A percentile compares a stretch with the other conserved stretches of the same genome.
These are phyloP conservation scores for Hormaphis cornu DNA, from an alignment of 1,140 invertebrate genomes.

Conservation along the genomic window DNA sequence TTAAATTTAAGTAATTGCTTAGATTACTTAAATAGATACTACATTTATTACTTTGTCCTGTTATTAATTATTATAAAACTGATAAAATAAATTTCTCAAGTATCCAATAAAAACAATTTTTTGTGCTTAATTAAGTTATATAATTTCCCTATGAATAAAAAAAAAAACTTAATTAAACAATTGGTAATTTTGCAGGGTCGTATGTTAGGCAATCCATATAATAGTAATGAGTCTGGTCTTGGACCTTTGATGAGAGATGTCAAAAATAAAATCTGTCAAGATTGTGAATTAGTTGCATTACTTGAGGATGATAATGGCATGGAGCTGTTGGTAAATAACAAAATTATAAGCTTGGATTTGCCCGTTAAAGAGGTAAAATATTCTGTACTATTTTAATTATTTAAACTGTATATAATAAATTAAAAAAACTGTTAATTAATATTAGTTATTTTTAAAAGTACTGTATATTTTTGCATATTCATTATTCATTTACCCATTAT, in stretches of 20 bases:
- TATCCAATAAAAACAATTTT: neutral
- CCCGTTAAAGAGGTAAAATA: constrained; percentile 77
- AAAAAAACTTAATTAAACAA: neutral
- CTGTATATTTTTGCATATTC: neutral
- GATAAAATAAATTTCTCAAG: neutral
- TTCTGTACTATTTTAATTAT: neutral
- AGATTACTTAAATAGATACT: neutral
- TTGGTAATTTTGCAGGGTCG: constrained; percentile 55
- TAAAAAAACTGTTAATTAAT: neutral
- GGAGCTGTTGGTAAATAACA: constrained; percentile 97
- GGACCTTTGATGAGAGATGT: constrained; percentile 96
- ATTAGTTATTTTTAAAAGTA: neutral
- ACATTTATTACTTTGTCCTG: neutral
- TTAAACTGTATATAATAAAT: neutral
- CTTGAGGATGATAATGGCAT: constrained; percentile 97
- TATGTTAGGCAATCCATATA: constrained; percentile 97
- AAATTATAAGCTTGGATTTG: constrained; percentile 93
- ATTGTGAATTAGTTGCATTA: constrained; percentile 92
- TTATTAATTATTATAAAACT: neutral
- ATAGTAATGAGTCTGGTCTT: constrained; percentile 81
- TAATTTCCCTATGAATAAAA: neutral
- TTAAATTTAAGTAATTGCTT: neutral
- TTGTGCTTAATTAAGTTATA: neutral
- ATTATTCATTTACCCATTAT: too few species aligned
- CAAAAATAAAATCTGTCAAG: constrained; percentile 96